Evolutionary conservation across 2,888 invertebrate genomes (phyloP).

Genomic region (Danaus chrysippus): DNA sequence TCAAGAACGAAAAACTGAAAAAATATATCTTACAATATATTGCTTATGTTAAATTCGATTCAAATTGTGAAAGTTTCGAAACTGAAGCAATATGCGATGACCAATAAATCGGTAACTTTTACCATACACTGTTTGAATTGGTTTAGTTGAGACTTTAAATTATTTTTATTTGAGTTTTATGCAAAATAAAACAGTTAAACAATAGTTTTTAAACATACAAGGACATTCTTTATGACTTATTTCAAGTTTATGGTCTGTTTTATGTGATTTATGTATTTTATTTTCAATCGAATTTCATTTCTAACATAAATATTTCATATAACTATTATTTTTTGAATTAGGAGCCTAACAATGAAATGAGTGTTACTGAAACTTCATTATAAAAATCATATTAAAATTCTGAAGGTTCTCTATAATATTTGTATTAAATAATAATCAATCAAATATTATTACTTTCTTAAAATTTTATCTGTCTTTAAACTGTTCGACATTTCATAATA

Average conservation of each 20-base stretch:
- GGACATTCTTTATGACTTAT: not conserved
- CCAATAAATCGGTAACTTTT: slow-evolving; percentile 27
- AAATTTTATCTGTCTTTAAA: not conserved
- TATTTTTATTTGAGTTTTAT: slow-evolving; percentile 22
- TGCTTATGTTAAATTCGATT: slow-evolving; percentile 25
- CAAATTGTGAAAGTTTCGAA: slow-evolving; percentile 29
- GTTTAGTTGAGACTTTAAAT: slow-evolving; percentile 24
- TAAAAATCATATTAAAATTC: too few relatives aligned
- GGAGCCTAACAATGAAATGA: too few relatives aligned
- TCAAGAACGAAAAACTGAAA: slow-evolving; percentile 21
- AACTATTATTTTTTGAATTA: too few relatives aligned
- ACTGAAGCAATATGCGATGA: slow-evolving; percentile 24
- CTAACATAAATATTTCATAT: too few relatives aligned
- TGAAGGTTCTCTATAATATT: too few relatives aligned
- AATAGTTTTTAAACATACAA: not conserved
- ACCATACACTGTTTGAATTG: slow-evolving; percentile 23
- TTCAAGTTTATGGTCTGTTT: slow-evolving; percentile 6
- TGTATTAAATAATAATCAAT: too few relatives aligned
- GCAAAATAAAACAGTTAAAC: not conserved
- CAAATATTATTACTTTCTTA: too few relatives aligned
- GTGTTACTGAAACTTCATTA: too few relatives aligned
- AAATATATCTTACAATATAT: slow-evolving; percentile 23
- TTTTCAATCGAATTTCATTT: too few relatives aligned
- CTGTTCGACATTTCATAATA: not conserved
- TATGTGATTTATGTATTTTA: too few relatives aligned